Percentiles rank a stretch among this genome's conserved stretches.
Conservation (phyloP, 2,797 vertebrate genomes). For the Lutjanus campechanus region DNA sequence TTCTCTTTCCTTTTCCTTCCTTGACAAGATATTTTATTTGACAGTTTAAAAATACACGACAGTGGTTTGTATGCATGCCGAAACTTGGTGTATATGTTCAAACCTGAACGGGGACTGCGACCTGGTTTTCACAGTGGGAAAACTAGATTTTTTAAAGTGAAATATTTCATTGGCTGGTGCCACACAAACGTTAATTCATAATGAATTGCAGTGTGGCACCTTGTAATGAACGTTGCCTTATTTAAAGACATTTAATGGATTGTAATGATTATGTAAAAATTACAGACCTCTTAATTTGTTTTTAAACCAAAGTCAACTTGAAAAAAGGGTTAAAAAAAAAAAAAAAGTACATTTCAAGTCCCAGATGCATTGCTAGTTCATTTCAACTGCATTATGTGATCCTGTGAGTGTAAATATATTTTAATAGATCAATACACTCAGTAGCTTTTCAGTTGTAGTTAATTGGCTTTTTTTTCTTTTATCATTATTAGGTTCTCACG, state of each 20-base stretch:
- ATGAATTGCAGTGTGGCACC: slow-evolving; percentile 77
- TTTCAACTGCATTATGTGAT: slow-evolving; percentile 34
- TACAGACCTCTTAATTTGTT: slow-evolving; percentile 59
- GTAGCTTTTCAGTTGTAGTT: slow-evolving; percentile 25
- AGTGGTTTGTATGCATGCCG: slow-evolving; percentile 72
- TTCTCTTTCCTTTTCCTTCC: slow-evolving; percentile 50
- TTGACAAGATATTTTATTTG: slow-evolving; percentile 65
- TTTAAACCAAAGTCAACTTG: slow-evolving; percentile 71
- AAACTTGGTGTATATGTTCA: slow-evolving; percentile 61
- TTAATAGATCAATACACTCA: slow-evolving; percentile 17
- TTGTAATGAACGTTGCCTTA: slow-evolving; percentile 76
- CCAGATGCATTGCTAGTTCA: slow-evolving; percentile 34
- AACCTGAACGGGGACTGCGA: slow-evolving; percentile 66
- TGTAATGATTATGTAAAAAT: slow-evolving; percentile 57
- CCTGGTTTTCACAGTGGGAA: slow-evolving; percentile 71
- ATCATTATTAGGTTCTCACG: slow-evolving; percentile 8
- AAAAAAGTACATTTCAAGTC: slow-evolving; percentile 50
- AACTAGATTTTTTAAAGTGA: slow-evolving; percentile 67
- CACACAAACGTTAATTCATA: slow-evolving; percentile 77
- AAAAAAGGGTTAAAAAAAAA: slow-evolving; percentile 28
- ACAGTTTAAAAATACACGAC: slow-evolving; percentile 58
- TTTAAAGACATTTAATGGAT: slow-evolving; percentile 75
- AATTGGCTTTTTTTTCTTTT: slow-evolving; percentile 4
- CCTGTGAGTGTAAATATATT: slow-evolving; percentile 30
- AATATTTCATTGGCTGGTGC: slow-evolving; percentile 65